Conservation (phyloP, 2,888 invertebrate genomes). For the Meandrusa payeni region DNA sequence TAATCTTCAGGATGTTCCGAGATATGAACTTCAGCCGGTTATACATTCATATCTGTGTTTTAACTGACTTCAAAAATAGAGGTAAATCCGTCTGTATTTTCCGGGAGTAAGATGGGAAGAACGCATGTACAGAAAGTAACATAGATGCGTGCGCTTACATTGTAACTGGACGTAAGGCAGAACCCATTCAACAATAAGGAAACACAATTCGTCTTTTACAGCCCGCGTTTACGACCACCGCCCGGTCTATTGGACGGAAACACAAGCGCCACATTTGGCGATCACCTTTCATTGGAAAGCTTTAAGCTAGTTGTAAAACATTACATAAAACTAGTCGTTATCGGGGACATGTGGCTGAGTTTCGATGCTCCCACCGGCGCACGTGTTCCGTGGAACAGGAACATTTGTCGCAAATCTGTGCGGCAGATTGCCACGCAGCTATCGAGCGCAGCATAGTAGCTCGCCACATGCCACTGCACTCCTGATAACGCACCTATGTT, state of each 20-base stretch:
- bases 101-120: no score
- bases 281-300: slow-evolving; percentile 73
- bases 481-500: slow-evolving; percentile 35
- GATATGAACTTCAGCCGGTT: no score
- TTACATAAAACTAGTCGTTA: slow-evolving; percentile 65
- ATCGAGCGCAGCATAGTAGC: slow-evolving; percentile 41
- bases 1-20: no score
- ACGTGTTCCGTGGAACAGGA: slow-evolving; percentile 69
- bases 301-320: slow-evolving; percentile 66
- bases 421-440: slow-evolving; percentile 57
- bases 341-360: slow-evolving; percentile 55
- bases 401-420: slow-evolving; percentile 65
- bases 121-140: no score
- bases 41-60: no score
- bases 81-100: no score
- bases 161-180: slow-evolving; percentile 3
- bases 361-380: slow-evolving; percentile 39
- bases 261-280: slow-evolving; percentile 46
- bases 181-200: slow-evolving; percentile 29
- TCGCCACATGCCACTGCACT: slow-evolving; percentile 36
- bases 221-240: slow-evolving; percentile 27
- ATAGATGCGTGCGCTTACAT: no score
- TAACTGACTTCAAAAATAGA: no score
- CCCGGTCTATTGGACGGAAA: slow-evolving; percentile 48
- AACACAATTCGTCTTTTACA: slow-evolving; percentile 29